Percentiles rank a stretch among this genome's conserved stretches.
These are phyloP conservation scores for Guaruba guarouba DNA, from an alignment of 2,113 vertebrate species.

Conservation along the genomic window DNA sequence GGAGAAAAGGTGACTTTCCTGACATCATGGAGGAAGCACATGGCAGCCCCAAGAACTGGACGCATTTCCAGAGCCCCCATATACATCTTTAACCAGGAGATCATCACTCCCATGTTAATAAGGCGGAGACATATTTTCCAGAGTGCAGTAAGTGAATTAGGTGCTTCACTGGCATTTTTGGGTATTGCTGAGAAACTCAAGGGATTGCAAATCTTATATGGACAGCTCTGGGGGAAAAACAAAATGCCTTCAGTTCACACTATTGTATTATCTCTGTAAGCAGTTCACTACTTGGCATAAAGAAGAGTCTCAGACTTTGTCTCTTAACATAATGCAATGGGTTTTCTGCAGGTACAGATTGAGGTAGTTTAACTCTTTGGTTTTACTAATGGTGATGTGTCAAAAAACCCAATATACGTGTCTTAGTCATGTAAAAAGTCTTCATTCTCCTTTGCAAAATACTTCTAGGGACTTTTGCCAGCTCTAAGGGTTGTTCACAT, in stretches of 20 bases:
- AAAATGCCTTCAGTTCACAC: neutral
- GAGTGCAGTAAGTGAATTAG: neutral
- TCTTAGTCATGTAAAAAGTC: neutral
- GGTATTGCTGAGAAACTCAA: neutral
- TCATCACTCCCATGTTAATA: neutral
- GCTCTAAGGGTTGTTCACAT: neutral
- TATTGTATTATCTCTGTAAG: neutral
- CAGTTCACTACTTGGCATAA: neutral
- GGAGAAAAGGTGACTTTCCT: neutral
- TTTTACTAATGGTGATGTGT: neutral
- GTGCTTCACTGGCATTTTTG: neutral
- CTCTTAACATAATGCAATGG: neutral
- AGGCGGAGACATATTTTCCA: neutral
- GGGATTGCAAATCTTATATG: neutral
- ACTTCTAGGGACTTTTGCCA: neutral
- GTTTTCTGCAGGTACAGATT: neutral
- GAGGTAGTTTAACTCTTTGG: neutral
- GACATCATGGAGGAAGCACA: neutral
- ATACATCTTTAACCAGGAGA: neutral
- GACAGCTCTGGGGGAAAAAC: neutral
- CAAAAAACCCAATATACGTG: neutral
- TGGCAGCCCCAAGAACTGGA: neutral
- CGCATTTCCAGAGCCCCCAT: neutral
- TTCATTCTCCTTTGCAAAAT: neutral
- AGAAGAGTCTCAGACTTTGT: neutral